Evolutionary conservation across 1,140 invertebrate species (phyloP), one percentile per base, ranked within the genome.

Genomic region (Brachionus manjavacas): DNA sequence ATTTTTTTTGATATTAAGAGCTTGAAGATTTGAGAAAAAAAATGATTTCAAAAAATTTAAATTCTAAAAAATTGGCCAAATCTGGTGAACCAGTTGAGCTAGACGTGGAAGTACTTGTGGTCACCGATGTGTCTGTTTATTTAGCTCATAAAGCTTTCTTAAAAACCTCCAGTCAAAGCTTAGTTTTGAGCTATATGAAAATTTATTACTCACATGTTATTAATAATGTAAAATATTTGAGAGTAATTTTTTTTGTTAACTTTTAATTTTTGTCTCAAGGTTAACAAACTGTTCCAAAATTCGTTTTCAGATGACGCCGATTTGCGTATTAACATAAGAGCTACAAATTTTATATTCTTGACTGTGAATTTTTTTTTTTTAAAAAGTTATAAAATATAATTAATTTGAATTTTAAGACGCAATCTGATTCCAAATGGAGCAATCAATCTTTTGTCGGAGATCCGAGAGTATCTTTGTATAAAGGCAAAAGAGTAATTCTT

Each of bases 181-280:
- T 68, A 12, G 25, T 68, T 12, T 31, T 68, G 11, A 39, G 8
- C 31, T 68, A 68, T 68, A 68, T 68, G 66, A 68, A 68, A 68
- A 68, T 68, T 31, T 39, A 68, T 31, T 68, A 68, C n/a, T 68
- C 66, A 31, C 66, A 68, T 68, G 23, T 68, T 31, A 68, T 68
- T 14, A 68, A 68, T 14, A 31, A 68, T 68, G 66, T 68, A 68
- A 68, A 31, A 35, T 35, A 6, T 35, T 35, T 35, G 31, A 35
- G 31, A 35, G 4, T 9, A 23, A 23, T 64, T 64, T 64, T 64
- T n/a, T n/a, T 64, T 23, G 0, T 35, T 16, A 12, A 66, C 6
- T 66, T 66, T 28, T 66, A 66, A 68, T 39, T 68, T 31, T 68
- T 14, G 14, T n/a, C 25, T 68, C 16, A 31, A 68, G 66, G 66